These are phyloP conservation scores for Pachyuromys duprasi DNA, from an alignment of 2,797 vertebrate genomes.

Conservation along the genomic window DNA sequence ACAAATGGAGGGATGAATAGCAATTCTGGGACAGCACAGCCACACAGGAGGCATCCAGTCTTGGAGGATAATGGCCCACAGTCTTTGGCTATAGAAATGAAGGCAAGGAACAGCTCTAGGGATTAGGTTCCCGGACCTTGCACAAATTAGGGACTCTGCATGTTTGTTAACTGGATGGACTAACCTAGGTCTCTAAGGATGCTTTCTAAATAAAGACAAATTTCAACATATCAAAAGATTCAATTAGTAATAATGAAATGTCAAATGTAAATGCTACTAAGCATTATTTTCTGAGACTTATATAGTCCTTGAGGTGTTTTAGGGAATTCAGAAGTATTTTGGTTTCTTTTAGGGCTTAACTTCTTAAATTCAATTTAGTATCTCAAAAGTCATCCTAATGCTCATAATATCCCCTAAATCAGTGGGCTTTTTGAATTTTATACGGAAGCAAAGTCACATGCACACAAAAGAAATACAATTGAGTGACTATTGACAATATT, in stretches of 20 bases:
- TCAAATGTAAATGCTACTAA: conserved; percentile 32
- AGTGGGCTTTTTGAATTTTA: conserved; percentile 45
- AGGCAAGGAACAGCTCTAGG: neutral
- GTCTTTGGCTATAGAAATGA: neutral
- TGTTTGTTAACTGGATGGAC: conserved; percentile 28
- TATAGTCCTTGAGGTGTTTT: conserved; percentile 38
- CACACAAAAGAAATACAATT: conserved; percentile 11
- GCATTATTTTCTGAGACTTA: neutral
- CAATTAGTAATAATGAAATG: conserved; percentile 50
- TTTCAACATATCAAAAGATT: neutral
- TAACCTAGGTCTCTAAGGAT: conserved; percentile 28
- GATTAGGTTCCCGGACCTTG: neutral
- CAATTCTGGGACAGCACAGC: neutral
- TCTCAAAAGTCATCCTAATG: conserved; percentile 61
- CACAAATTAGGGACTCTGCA: neutral
- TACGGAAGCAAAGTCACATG: neutral
- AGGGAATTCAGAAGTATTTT: conserved; percentile 73
- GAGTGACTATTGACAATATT: conserved; percentile 20
- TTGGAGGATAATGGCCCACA: neutral
- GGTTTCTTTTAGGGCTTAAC: conserved; percentile 58
- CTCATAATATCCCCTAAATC: neutral
- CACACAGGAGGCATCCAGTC: neutral
- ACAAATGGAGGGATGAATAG: neutral
- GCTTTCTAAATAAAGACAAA: conserved; percentile 56
- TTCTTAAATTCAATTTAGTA: conserved; percentile 69